Base-by-base conservation (phyloP, 2,113 vertebrate genomes). In the Melierax canorus region DNA sequence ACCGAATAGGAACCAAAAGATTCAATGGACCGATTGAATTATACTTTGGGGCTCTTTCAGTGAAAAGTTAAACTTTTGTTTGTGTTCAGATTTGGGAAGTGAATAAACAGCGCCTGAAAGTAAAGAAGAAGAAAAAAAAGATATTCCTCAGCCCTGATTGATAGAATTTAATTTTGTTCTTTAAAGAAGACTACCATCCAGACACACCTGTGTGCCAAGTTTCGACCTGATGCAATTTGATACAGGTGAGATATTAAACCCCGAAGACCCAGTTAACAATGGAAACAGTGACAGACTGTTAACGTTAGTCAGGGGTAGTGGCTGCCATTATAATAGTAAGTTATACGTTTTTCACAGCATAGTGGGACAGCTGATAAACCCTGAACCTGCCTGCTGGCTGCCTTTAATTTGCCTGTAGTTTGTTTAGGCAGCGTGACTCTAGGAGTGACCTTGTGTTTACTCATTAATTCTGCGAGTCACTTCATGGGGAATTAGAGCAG, bases 171-270 rank as follows among this genome's bases (percentile, higher is more conserved):
- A 43, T 48, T 71, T 30, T 80, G 26, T 46, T 75, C 8, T 23
- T 62, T 14, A 15, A 60, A 30, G 51, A 38, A 9, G 4, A 7
- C 1, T 56, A 48, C 32, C 50, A 73, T 48, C 22, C 63, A 92
- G 78, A 75, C 86, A 56, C 64, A 85, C 27, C 72, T 82, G 32
- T 60, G 43, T 80, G 69, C 84, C 64, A 50, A 48, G 87, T 90
- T 94, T 91, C 32, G 2, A 64, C 46, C 45, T 71, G 64, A 55
- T 1, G 41, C 86, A 68, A 85, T 86, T 84, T 89, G 91, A 95
- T 95, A 86, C 63, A 82, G 66, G 73, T 85, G 79, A 94, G 95
- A 81, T 91, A 93, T 90, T 91, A 96, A 95, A 92, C 71, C 67
- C 83, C 3, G 6, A 92, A 87, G 63, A 85, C 62, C 48, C 53